These are phyloP conservation scores for Habropoda laboriosa DNA, from an alignment of 1,140 invertebrate genomes.

Conservation along the genomic window DNA sequence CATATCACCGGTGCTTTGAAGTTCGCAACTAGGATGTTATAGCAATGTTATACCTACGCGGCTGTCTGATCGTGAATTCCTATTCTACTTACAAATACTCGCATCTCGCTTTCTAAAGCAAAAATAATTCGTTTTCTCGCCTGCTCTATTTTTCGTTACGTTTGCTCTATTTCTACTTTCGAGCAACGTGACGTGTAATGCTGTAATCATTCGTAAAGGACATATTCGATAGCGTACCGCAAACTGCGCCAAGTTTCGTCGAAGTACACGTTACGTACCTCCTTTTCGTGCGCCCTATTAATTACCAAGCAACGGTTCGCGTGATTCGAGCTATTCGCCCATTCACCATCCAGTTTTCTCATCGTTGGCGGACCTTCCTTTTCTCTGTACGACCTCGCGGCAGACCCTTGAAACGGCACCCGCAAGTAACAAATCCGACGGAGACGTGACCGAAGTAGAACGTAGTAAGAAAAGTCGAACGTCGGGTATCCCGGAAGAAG, in stretches of 20 bases:
- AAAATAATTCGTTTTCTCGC: too few species aligned
- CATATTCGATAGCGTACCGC: constrained; percentile 18
- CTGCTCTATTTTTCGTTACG: neutral
- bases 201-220: constrained; percentile 31
- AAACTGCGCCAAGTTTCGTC: neutral
- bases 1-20: too few species aligned
- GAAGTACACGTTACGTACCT: constrained; percentile 37
- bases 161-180: neutral
- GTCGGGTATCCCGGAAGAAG: neutral
- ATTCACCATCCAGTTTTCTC: constrained; percentile 46
- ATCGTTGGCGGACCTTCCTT: neutral
- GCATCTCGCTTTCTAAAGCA: too few species aligned
- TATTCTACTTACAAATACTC: too few species aligned
- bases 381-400: constrained; percentile 25
- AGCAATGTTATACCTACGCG: too few species aligned
- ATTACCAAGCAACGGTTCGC: constrained; percentile 73
- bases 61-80: too few species aligned
- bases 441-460: neutral
- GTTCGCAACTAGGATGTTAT: too few species aligned
- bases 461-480: neutral
- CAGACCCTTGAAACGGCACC: constrained; percentile 35
- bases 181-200: neutral
- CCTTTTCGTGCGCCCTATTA: constrained; percentile 72
- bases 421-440: constrained; percentile 46
- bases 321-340: constrained; percentile 74